A percentile compares a stretch with the other conserved stretches of the same genome.
Conservation (phyloP, 2,113 vertebrate genomes). For the Petrocephalus zakoni region DNA sequence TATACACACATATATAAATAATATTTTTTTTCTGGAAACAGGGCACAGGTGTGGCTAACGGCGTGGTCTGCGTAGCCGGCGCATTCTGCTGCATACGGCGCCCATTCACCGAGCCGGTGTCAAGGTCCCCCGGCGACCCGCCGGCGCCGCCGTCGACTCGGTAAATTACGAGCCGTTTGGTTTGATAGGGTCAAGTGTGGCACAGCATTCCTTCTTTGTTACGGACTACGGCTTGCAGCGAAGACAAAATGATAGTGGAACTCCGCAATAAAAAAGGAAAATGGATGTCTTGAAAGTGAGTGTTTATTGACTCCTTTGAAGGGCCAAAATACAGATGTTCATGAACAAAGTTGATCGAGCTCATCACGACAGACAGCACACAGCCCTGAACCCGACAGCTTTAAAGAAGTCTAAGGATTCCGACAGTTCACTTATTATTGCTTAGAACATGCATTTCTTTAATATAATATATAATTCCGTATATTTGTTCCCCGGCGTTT, state of each 20-base stretch:
- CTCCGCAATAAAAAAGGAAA: conserved; percentile 5
- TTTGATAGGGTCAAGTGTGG: conserved; percentile 23
- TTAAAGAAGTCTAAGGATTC: background rate
- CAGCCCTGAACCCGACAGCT: background rate
- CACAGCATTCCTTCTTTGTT: conserved; percentile 24
- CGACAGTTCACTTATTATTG: background rate
- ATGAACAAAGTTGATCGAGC: background rate
- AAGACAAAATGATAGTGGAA: conserved; percentile 13
- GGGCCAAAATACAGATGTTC: background rate
- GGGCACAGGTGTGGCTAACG: background rate
- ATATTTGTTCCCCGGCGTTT: background rate
- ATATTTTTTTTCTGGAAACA: background rate
- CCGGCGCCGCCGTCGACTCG: background rate
- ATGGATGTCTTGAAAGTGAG: background rate
- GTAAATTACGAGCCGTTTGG: conserved; percentile 24
- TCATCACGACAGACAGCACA: background rate
- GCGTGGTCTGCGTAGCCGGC: background rate
- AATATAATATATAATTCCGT: background rate
- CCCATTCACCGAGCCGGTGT: conserved; percentile 17
- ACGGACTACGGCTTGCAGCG: conserved; percentile 11
- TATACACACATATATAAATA: too few relatives aligned
- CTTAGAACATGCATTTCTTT: background rate
- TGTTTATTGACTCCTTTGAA: background rate
- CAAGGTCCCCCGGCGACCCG: conserved; percentile 20
- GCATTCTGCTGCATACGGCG: background rate